Conservation (phyloP, 2,888 invertebrate genomes). For the Habroteleia sp. region DNA sequence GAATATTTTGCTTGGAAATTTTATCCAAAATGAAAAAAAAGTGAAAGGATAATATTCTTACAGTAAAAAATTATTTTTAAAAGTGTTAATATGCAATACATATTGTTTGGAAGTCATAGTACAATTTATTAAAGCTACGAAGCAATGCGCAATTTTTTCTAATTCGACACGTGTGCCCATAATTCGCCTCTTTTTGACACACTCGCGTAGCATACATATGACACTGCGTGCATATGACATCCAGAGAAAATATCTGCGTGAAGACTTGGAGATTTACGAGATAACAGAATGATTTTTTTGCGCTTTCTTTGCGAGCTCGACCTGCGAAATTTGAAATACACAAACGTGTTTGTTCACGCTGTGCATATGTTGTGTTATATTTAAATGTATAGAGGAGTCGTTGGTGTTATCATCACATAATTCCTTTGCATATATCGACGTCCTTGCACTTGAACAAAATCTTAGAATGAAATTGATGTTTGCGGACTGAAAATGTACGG, state of each 20-base stretch:
- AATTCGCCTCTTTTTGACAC: slow-evolving; percentile 12
- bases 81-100: too few species aligned
- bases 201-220: slow-evolving; percentile 15
- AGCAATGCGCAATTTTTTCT: not conserved
- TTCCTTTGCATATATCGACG: slow-evolving; percentile 33
- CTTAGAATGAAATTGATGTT: slow-evolving; percentile 46
- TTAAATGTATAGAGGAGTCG: slow-evolving; percentile 29
- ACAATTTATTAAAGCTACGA: too few species aligned
- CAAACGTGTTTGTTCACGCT: not conserved
- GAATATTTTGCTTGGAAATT: too few species aligned
- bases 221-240: slow-evolving; percentile 10
- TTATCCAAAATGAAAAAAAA: too few species aligned
- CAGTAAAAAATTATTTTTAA: too few species aligned
- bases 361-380: slow-evolving; percentile 2
- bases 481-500: slow-evolving; percentile 32
- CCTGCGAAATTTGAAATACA: slow-evolving; percentile 24
- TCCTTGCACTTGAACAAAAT: slow-evolving; percentile 40
- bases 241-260: slow-evolving; percentile 25
- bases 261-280: slow-evolving; percentile 21
- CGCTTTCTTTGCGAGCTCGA: not conserved
- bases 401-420: slow-evolving; percentile 40
- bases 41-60: too few species aligned
- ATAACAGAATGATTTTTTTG: slow-evolving; percentile 10
- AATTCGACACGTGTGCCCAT: not conserved
- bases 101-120: too few species aligned